Base-by-base conservation (phyloP, 1,140 invertebrate species). In the Mactra quadrangularis region DNA sequence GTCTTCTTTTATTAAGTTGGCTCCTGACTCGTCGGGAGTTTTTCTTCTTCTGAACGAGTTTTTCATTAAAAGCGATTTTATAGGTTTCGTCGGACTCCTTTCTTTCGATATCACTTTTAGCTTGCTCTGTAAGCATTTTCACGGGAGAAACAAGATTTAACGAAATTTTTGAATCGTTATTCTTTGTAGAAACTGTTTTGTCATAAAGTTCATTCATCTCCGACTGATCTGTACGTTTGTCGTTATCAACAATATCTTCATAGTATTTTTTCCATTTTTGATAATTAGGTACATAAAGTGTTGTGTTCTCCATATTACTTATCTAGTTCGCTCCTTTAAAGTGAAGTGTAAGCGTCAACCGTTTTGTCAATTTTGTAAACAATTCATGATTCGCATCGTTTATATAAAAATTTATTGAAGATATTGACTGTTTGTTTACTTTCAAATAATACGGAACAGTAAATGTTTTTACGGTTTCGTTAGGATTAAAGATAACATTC, bases 141-240 rank as follows among this genome's bases (percentile, higher is more conserved):
- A 55, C 66, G 11, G 79, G 70, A 1, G 79, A 82, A 50, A 81
- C 66, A n/a, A 81, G 59, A 25, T 81, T 52, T 13, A 72, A 22
- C 0, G 47, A 47, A 57, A 70, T 17, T 3, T 27, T 45, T n/a
- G 22, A 13, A 55, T 29, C 76, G 31, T 55, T 15, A 27, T 68
- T 17, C 22, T 64, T 64, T 64, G 33, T 33, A 38, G 22, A 11
- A 22, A 64, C 33, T 22, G n/a, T 38, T n/a, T 64, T 64, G 33
- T 6, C 2, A 38, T 38, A n/a, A 17, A 64, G 9, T 27, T 27
- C 55, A 11, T 17, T 57, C 25, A 11, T 57, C 55, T 57, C 31
- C 27, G 27, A 22, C 31, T 57, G 25, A 57, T 57, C 25, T 64
- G n/a, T n/a, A n/a, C n/a, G 4, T 19, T 19, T 64, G 22, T 38